These are phyloP conservation scores for Carduelis carduelis DNA, from an alignment of 2,797 vertebrate species.

Conservation along the genomic window DNA sequence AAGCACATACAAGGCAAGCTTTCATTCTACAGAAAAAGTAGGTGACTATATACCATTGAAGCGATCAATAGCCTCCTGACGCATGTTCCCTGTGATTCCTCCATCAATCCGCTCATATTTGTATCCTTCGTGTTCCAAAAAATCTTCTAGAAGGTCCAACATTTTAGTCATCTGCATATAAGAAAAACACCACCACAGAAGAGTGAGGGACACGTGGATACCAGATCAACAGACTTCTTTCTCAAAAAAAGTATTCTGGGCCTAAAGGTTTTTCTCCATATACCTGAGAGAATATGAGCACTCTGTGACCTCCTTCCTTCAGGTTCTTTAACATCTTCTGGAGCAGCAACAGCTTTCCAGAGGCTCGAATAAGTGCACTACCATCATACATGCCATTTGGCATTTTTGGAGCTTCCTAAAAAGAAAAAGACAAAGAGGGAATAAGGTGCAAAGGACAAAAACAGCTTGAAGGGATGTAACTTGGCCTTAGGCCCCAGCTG, in stretches of 20 bases:
- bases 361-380: slow-evolving; percentile 89
- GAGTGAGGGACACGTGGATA: not conserved
- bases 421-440: not conserved
- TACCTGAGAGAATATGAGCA: slow-evolving; percentile 98
- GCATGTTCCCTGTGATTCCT: slow-evolving; percentile 95
- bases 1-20: not conserved
- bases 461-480: not conserved
- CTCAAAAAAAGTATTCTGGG: not conserved
- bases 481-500: not conserved
- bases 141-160: slow-evolving; percentile 96
- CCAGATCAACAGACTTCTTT: not conserved
- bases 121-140: slow-evolving; percentile 96
- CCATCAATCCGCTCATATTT: slow-evolving; percentile 98
- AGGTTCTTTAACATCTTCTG: slow-evolving; percentile 97
- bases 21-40: not conserved
- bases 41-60: slow-evolving; percentile 86
- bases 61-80: slow-evolving; percentile 96
- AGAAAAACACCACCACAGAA: not conserved
- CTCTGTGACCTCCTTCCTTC: slow-evolving; percentile 94
- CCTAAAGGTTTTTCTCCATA: not conserved
- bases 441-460: not conserved
- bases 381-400: slow-evolving; percentile 99
- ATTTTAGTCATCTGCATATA: slow-evolving; percentile 93
- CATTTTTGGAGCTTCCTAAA: slow-evolving; percentile 96
- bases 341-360: slow-evolving; percentile 91